phyloP scores from a whole-genome alignment of 2,113 vertebrate species.

The Vanacampus margaritifer region DNA sequence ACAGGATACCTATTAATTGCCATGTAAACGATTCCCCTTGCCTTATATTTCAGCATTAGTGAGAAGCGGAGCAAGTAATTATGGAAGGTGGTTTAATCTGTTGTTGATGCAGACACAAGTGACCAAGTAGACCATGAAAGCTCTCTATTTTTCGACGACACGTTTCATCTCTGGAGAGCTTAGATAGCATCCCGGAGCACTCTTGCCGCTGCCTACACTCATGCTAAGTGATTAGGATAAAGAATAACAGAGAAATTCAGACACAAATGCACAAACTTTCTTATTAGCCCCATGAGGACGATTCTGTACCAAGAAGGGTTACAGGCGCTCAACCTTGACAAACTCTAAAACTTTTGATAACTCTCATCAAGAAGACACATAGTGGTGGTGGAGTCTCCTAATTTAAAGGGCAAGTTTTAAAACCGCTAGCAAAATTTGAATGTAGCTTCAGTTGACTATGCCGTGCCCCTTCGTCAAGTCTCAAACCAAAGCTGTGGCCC shows the following conservation, averaged over 20 bases:
- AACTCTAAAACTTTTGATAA: not conserved
- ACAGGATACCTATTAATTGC: slow-evolving; percentile 1
- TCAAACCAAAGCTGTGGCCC: no score
- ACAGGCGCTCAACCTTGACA: not conserved
- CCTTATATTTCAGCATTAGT: slow-evolving; percentile 26
- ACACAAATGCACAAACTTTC: not conserved
- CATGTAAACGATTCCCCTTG: slow-evolving; percentile 4
- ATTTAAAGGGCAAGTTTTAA: no score
- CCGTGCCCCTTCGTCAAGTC: no score
- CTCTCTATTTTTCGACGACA: slow-evolving; percentile 49
- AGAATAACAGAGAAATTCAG: not conserved
- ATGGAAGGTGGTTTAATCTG: slow-evolving; percentile 42
- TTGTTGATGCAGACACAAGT: slow-evolving; percentile 50
- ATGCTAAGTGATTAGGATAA: slow-evolving; percentile 3
- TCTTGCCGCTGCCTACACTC: slow-evolving; percentile 22
- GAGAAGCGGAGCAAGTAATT: slow-evolving; percentile 61
- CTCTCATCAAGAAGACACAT: not conserved
- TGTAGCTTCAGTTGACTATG: no score
- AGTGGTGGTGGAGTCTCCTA: no score
- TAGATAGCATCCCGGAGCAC: slow-evolving; percentile 37
- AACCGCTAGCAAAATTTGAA: no score
- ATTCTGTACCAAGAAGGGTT: not conserved
- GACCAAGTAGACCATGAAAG: slow-evolving; percentile 60
- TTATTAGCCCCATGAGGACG: not conserved
- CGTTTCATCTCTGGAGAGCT: slow-evolving; percentile 53